These are phyloP conservation scores for Sparus aurata DNA, from an alignment of 2,797 vertebrate species.

Conservation along the genomic window DNA sequence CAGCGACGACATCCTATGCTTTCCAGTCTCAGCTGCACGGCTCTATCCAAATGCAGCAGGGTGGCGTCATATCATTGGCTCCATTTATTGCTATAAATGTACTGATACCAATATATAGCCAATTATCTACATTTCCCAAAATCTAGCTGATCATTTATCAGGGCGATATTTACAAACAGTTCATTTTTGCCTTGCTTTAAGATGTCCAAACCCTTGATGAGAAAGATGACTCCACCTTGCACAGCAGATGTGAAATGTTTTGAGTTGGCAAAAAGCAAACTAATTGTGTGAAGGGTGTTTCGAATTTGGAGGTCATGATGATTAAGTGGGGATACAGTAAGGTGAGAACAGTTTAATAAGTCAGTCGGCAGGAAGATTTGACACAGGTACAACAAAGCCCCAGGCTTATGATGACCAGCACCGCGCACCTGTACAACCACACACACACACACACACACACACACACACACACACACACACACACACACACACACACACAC, in stretches of 20 bases:
- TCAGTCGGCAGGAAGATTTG: constrained; percentile 2
- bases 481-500: not conserved
- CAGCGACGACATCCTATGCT: too few species aligned
- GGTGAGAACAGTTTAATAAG: not conserved
- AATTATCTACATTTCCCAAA: too few species aligned
- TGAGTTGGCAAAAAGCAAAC: not conserved
- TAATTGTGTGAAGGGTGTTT: not conserved
- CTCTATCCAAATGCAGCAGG: too few species aligned
- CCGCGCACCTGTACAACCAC: constrained; percentile 12
- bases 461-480: not conserved
- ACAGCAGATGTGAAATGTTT: not conserved
- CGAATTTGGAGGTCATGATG: not conserved
- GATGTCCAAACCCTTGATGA: too few species aligned
- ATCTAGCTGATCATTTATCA: too few species aligned
- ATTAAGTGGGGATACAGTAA: not conserved
- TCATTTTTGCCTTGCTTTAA: too few species aligned
- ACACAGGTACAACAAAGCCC: not conserved
- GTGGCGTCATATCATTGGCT: too few species aligned
- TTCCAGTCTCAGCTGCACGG: too few species aligned
- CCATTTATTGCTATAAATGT: too few species aligned
- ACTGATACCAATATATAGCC: too few species aligned
- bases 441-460: constrained; percentile 1
- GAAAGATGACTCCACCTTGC: not conserved
- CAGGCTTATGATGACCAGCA: constrained; percentile 13
- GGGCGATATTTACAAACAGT: too few species aligned